A percentile compares a stretch with the other conserved stretches of the same genome.
phyloP scores from a whole-genome alignment of 2,888 invertebrate genomes.

The Tenthredo scrophulariae region DNA sequence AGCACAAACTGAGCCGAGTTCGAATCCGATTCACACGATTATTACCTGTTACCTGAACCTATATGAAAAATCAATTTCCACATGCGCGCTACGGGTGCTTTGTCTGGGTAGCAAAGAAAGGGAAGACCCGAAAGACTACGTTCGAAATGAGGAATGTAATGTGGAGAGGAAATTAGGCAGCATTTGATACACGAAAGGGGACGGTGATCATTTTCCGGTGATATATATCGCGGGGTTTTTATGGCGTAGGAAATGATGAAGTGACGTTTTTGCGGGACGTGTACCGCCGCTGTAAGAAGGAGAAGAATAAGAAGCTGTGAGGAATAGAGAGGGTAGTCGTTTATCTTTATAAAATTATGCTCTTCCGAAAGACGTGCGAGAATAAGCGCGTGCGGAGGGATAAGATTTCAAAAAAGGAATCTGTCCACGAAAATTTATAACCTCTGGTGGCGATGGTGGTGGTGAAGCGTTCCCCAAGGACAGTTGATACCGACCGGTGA shows the following conservation, averaged over 20 bases:
- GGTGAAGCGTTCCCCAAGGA: not conserved
- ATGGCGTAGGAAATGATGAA: not conserved
- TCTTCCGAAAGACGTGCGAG: slow-evolving; percentile 14
- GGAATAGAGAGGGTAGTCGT: slow-evolving; percentile 7
- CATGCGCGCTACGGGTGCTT: not conserved
- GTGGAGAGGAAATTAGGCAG: not conserved
- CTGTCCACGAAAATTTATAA: slow-evolving; percentile 30
- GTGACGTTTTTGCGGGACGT: not conserved
- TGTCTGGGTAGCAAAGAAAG: not conserved
- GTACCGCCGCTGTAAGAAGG: not conserved
- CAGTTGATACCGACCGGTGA: slow-evolving; percentile 20
- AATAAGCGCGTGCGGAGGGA: slow-evolving; percentile 8
- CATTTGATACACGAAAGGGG: slow-evolving; percentile 4
- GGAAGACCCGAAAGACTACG: not conserved
- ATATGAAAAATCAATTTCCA: not conserved
- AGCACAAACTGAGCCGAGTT: not conserved
- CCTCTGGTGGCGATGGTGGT: not conserved
- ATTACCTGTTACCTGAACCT: not conserved
- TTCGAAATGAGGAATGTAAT: not conserved
- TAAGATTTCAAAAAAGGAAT: slow-evolving; percentile 39
- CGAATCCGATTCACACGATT: not conserved
- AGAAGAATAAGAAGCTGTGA: not conserved
- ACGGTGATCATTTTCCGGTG: slow-evolving; percentile 2
- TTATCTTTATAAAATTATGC: slow-evolving; percentile 41
- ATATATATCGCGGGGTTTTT: not conserved